Evolutionary conservation across 1,140 invertebrate genomes (phyloP).

Genomic region (Pseudomyrmex flavicornis): DNA sequence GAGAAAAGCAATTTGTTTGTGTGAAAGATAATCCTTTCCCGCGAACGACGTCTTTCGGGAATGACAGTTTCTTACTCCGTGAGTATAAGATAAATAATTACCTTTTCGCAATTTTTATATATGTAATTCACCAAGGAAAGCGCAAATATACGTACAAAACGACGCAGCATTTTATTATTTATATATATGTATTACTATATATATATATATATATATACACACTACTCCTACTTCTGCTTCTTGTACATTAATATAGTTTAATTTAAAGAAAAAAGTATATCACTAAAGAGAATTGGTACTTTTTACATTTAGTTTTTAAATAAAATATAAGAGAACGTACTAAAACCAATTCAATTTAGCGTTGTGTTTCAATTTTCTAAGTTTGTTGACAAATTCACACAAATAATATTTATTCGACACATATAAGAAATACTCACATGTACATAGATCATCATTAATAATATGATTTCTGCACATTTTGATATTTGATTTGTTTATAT

Average conservation of each 20-base stretch:
- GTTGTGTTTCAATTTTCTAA: background rate
- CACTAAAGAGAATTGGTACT: background rate
- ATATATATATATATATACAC: background rate
- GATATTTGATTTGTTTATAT: background rate
- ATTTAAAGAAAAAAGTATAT: background rate
- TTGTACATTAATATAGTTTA: background rate
- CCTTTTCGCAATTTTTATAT: background rate
- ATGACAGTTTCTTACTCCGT: background rate
- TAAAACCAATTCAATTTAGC: background rate
- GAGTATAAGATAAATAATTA: constrained; percentile 5
- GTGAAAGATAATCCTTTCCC: background rate
- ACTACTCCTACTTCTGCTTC: background rate
- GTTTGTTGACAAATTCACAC: background rate
- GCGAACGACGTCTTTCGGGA: background rate
- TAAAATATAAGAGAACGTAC: background rate
- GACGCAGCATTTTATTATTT: constrained; percentile 27
- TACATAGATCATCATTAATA: background rate
- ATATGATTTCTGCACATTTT: background rate
- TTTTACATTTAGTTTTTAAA: background rate
- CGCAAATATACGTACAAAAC: constrained; percentile 35
- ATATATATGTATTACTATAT: background rate
- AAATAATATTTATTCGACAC: background rate
- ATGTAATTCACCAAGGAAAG: constrained; percentile 8
- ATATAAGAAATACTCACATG: background rate
- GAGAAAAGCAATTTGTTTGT: constrained; percentile 8